Evolutionary conservation across 2,797 vertebrate species (phyloP), one percentile per base, ranked within the genome.

Genomic region (Anabas testudineus): DNA sequence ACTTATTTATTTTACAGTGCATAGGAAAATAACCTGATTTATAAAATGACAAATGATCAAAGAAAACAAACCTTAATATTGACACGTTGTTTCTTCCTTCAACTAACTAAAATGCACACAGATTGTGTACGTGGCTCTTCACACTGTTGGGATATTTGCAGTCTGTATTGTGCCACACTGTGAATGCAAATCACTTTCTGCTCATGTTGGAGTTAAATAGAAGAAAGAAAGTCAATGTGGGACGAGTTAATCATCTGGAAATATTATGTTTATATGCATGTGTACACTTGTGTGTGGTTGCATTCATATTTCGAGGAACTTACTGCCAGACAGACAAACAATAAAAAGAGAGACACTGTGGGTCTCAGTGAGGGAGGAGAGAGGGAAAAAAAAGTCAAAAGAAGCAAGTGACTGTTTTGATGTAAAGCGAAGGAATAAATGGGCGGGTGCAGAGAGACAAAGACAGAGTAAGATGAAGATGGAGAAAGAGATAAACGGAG

Each of bases 191-290:
- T 43, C 58, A 79, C 46, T 59, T 65, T 78, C 64, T 59, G 55
- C 68, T 76, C 42, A 57, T 52, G 34, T 48, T 55, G 75, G 70
- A 72, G 63, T 67, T 67, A 63, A 65, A 64, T 18, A 42, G 52
- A 71, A 45, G 53, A 70, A 70, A 66, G 52, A 28, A 69, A 61
- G 58, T 57, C 77, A 53, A 69, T 67, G 42, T 78, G 66, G 52
- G 65, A 45, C 30, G 71, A 54, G 67, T 62, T 81, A 81, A 79
- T 85, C 72, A 71, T 67, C 62, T 39, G 61, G 10, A 78, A 77
- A 56, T 67, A 28, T 70, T 49, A 16, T 28, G 46, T 78, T 71
- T 52, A 48, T 48, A 9, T 74, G 39, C 30, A 4, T 21, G n/a
- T 48, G 41, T 62, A 12, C 43, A 49, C 55, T 45, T 70, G 18